These are phyloP conservation scores for Semotilus atromaculatus DNA, from an alignment of 2,797 vertebrate species.

Conservation along the genomic window DNA sequence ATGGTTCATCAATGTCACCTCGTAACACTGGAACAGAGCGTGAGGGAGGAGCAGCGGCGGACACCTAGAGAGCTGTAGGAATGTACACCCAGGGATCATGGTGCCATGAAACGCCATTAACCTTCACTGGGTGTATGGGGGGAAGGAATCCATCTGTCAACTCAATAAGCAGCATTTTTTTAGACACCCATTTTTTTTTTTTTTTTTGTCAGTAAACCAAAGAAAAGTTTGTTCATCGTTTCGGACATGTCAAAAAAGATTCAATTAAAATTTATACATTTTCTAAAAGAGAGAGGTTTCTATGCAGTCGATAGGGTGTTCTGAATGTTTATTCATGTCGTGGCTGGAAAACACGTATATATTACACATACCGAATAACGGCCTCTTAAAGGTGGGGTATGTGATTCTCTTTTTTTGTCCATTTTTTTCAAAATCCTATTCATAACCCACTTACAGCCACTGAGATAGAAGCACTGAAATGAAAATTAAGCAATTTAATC, in stretches of 20 bases:
- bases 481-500: too few relatives aligned
- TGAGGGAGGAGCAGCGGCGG: neutral
- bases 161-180: constrained; percentile 17
- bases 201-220: neutral
- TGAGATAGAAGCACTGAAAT: too few relatives aligned
- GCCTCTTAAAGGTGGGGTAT: neutral
- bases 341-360: neutral
- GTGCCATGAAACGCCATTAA: constrained; percentile 43
- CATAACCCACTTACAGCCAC: too few relatives aligned
- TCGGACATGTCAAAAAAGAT: neutral
- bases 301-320: neutral
- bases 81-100: constrained; percentile 37
- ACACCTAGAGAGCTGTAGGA: constrained; percentile 31
- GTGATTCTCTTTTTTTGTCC: too few relatives aligned
- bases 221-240: neutral
- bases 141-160: constrained; percentile 38
- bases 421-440: too few relatives aligned
- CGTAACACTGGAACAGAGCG: constrained; percentile 31
- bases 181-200: neutral
- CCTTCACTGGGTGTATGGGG: constrained; percentile 37
- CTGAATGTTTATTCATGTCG: neutral
- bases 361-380: too few relatives aligned
- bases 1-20: constrained; percentile 65
- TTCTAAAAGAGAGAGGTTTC: neutral
- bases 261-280: neutral